These are phyloP conservation scores for Sinopyrophorus schimmeli DNA, from an alignment of 2,888 invertebrate species.

Conservation along the genomic window DNA sequence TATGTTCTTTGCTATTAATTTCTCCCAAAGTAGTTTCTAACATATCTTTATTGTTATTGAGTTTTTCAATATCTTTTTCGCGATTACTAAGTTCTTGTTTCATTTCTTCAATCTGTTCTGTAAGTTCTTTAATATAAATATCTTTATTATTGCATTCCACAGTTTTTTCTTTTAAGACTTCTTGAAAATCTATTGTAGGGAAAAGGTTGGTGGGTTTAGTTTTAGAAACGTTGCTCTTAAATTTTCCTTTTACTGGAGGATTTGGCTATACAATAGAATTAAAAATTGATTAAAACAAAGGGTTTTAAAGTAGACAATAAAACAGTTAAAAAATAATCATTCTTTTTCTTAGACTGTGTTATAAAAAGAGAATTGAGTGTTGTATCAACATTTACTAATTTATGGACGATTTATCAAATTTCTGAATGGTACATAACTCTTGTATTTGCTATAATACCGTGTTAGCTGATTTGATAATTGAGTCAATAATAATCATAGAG, in stretches of 20 bases:
- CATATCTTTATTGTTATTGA: slow-evolving; percentile 50
- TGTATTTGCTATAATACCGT: too few relatives aligned
- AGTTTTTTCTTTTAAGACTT: slow-evolving; percentile 58
- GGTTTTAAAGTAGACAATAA: neutral
- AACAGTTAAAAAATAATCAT: slow-evolving; percentile 6
- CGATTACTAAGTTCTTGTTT: slow-evolving; percentile 55
- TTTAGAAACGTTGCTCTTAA: slow-evolving; percentile 35
- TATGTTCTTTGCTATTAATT: too few relatives aligned
- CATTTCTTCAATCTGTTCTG: slow-evolving; percentile 58
- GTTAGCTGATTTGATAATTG: too few relatives aligned
- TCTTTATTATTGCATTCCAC: slow-evolving; percentile 61
- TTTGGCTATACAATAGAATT: slow-evolving; percentile 44
- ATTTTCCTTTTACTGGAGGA: slow-evolving; percentile 34
- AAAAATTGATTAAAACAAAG: slow-evolving; percentile 3
- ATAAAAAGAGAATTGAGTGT: neutral
- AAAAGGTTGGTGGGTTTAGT: slow-evolving; percentile 29
- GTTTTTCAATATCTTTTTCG: slow-evolving; percentile 52
- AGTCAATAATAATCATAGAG: too few relatives aligned
- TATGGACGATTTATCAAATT: too few relatives aligned
- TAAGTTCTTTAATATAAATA: slow-evolving; percentile 56
- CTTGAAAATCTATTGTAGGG: slow-evolving; percentile 37
- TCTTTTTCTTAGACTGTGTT: too few relatives aligned
- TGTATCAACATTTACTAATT: too few relatives aligned
- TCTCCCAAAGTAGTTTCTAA: too few relatives aligned
- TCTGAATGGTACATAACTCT: too few relatives aligned